A percentile compares a stretch with the other conserved stretches of the same genome.
Evolutionary conservation across 2,888 invertebrate species (phyloP).

Genomic region (Chironomus tentans): DNA sequence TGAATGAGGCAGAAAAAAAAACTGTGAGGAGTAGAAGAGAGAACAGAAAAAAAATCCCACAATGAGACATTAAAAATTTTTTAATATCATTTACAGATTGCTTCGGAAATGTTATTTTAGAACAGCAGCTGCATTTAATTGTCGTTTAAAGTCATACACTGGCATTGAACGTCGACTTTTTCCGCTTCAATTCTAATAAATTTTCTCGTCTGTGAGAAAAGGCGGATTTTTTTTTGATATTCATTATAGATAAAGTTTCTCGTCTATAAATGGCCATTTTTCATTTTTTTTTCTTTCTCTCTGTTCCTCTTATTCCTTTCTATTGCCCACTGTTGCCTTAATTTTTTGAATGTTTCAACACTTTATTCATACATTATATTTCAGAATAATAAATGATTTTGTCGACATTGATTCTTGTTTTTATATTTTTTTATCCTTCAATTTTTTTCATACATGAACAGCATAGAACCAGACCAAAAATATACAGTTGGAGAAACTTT

Average conservation of each 20-base stretch:
- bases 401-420: too few species aligned
- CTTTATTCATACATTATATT: background rate
- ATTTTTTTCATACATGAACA: too few species aligned
- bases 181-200: conserved; percentile 17
- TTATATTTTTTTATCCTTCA: too few species aligned
- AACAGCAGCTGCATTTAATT: conserved; percentile 25
- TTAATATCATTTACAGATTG: conserved; percentile 27
- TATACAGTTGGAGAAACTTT: too few species aligned
- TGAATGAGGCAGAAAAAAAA: background rate
- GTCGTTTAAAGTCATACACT: conserved; percentile 24
- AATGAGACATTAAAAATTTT: conserved; percentile 24
- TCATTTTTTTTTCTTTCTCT: conserved; percentile 1
- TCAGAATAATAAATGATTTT: too few species aligned
- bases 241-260: conserved; percentile 27
- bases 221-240: conserved; percentile 21
- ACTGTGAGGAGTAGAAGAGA: too few species aligned
- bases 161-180: background rate
- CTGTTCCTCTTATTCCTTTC: background rate
- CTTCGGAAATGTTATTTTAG: conserved; percentile 21
- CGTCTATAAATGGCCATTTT: conserved; percentile 25
- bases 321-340: background rate
- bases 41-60: background rate
- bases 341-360: background rate
- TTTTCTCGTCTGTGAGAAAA: conserved; percentile 3
- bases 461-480: too few species aligned